phyloP scores from a whole-genome alignment of 2,888 invertebrate genomes.

The Strigamia crassipes region DNA sequence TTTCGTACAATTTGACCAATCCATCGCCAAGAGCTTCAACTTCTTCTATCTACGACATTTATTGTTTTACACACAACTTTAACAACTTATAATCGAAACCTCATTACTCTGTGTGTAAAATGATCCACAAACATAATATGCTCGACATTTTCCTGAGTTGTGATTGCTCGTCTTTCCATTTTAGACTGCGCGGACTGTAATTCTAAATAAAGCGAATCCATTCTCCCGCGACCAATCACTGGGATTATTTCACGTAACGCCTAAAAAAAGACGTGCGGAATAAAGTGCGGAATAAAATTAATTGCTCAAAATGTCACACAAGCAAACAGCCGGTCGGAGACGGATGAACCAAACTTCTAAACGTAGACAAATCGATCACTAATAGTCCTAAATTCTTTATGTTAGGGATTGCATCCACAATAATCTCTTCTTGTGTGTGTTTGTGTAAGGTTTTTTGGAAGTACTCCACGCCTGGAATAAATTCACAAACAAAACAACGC shows the following conservation, averaged over 20 bases:
- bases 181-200: slow-evolving; percentile 69
- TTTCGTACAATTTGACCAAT: slow-evolving; percentile 79
- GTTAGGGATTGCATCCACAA: slow-evolving; percentile 63
- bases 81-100: no score
- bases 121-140: slow-evolving; percentile 73
- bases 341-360: slow-evolving; percentile 73
- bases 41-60: slow-evolving; percentile 65
- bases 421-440: slow-evolving; percentile 61
- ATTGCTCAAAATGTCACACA: slow-evolving; percentile 62
- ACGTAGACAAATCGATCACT: slow-evolving; percentile 70
- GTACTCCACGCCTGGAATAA: slow-evolving; percentile 64
- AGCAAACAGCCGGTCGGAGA: slow-evolving; percentile 72
- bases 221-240: background rate
- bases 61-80: no score
- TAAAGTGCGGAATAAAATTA: slow-evolving; percentile 47
- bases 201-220: slow-evolving; percentile 62
- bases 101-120: slow-evolving; percentile 63
- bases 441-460: slow-evolving; percentile 70
- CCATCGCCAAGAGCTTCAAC: slow-evolving; percentile 78
- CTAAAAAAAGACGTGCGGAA: background rate
- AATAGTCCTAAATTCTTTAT: slow-evolving; percentile 75
- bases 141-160: slow-evolving; percentile 73
- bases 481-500: slow-evolving; percentile 57
- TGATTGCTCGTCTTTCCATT: slow-evolving; percentile 69
- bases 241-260: background rate